These are phyloP conservation scores for Stenichneumon culpator DNA, from an alignment of 2,888 invertebrate genomes.

Conservation along the genomic window DNA sequence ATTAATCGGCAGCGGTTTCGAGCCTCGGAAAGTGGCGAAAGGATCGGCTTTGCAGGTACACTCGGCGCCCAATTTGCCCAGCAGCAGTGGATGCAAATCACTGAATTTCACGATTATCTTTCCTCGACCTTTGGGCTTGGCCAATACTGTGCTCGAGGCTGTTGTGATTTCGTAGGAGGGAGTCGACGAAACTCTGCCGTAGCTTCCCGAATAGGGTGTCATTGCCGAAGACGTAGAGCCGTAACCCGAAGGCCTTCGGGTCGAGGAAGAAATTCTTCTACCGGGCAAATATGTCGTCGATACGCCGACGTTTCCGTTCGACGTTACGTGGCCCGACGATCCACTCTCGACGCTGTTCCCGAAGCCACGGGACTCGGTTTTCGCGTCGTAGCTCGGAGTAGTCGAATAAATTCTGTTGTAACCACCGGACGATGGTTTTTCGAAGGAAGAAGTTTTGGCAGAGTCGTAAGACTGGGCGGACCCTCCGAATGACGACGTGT, in stretches of 20 bases:
- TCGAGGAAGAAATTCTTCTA: conserved; percentile 8
- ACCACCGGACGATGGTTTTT: conserved; percentile 31
- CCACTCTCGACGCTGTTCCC: conserved; percentile 19
- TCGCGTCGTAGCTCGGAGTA: conserved; percentile 47
- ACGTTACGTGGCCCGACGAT: background rate
- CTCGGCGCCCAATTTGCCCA: conserved; percentile 90
- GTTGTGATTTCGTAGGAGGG: conserved; percentile 45
- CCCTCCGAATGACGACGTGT: conserved; percentile 21
- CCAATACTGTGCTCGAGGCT: conserved; percentile 43
- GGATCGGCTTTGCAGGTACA: conserved; percentile 88
- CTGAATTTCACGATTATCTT: conserved; percentile 89
- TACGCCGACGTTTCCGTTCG: conserved; percentile 30
- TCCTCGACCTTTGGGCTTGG: conserved; percentile 81
- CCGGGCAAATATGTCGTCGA: conserved; percentile 37
- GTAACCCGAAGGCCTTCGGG: conserved; percentile 4
- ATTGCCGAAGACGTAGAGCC: conserved; percentile 65
- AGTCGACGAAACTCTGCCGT: conserved; percentile 61
- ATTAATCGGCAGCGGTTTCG: conserved; percentile 76
- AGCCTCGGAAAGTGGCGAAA: conserved; percentile 78
- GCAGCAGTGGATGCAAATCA: conserved; percentile 90
- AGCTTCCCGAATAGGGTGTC: conserved; percentile 75
- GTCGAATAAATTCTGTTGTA: conserved; percentile 51
- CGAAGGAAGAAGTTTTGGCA: conserved; percentile 23
- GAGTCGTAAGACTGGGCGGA: conserved; percentile 29
- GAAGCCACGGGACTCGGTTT: conserved; percentile 20